phyloP scores from a whole-genome alignment of 2,113 vertebrate genomes.

The Pterocles burchelli region DNA sequence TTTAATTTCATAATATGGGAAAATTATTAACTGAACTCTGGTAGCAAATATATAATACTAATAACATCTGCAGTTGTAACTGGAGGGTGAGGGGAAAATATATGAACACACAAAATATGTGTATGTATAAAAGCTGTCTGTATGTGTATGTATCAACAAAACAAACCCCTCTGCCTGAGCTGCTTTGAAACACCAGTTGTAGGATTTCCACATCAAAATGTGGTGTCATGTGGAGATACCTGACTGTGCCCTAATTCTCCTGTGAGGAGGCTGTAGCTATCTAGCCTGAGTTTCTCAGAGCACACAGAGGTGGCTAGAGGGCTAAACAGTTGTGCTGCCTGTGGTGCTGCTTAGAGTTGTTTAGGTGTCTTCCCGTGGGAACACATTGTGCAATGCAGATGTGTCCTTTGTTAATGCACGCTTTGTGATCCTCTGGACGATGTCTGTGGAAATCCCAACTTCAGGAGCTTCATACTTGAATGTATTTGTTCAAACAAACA shows the following conservation, averaged over 20 bases:
- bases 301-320: not conserved
- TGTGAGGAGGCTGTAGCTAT: fast-evolving
- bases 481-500: not conserved
- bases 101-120: fast-evolving
- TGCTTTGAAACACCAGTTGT: not conserved
- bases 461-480: not conserved
- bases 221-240: fast-evolving
- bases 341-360: not conserved
- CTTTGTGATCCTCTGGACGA: not conserved
- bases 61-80: not conserved
- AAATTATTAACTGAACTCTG: not conserved
- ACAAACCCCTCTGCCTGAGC: not conserved
- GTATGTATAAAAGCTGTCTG: not conserved
- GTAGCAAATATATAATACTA: not conserved
- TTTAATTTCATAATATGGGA: not conserved
- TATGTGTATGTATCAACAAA: not conserved
- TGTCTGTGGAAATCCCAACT: not conserved
- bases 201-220: not conserved
- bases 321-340: not conserved
- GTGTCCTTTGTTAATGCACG: fast-evolving
- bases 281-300: fast-evolving
- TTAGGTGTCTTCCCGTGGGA: not conserved
- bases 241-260: not conserved
- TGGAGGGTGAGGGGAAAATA: not conserved
- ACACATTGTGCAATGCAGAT: not conserved